A percentile compares a stretch with the other conserved stretches of the same genome.
phyloP scores from a whole-genome alignment of 92 coral and sea anemone species.

The Heteractis magnifica region DNA sequence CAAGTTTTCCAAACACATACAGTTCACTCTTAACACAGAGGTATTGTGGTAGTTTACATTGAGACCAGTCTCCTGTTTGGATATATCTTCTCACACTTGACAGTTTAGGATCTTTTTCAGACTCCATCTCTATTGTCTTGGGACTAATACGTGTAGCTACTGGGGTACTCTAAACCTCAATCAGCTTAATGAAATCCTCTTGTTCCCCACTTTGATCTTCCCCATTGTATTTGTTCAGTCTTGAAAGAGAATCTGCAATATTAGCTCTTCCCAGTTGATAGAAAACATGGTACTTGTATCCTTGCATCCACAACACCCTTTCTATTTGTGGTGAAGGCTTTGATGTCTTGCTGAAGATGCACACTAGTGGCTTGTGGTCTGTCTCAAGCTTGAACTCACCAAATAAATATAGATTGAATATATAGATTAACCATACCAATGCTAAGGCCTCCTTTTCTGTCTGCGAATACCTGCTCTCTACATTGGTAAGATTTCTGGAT shows the following conservation, averaged over 20 bases:
- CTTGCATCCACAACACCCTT: constrained; percentile 54
- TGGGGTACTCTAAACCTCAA: no score
- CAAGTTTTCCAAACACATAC: no score
- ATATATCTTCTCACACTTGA: no score
- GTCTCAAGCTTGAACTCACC: constrained; percentile 51
- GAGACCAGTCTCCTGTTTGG: no score
- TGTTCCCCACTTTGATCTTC: background rate
- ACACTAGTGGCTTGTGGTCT: constrained; percentile 61
- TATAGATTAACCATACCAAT: constrained; percentile 48
- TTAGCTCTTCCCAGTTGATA: constrained; percentile 59
- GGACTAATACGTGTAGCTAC: no score
- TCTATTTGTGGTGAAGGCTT: constrained; percentile 53
- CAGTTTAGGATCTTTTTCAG: no score
- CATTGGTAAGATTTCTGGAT: constrained; percentile 47
- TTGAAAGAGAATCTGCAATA: constrained; percentile 15
- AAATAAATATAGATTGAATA: constrained; percentile 50
- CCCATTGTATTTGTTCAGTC: no score
- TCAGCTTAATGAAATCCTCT: background rate
- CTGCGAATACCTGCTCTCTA: constrained; percentile 44
- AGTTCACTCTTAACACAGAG: no score
- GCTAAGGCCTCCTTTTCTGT: constrained; percentile 52
- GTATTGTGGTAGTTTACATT: no score
- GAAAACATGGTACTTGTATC: constrained; percentile 40
- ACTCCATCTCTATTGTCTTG: no score
- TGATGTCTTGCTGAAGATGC: constrained; percentile 34